Conservation (phyloP, 2,797 vertebrate species). For the Rhynchotus rufescens region DNA sequence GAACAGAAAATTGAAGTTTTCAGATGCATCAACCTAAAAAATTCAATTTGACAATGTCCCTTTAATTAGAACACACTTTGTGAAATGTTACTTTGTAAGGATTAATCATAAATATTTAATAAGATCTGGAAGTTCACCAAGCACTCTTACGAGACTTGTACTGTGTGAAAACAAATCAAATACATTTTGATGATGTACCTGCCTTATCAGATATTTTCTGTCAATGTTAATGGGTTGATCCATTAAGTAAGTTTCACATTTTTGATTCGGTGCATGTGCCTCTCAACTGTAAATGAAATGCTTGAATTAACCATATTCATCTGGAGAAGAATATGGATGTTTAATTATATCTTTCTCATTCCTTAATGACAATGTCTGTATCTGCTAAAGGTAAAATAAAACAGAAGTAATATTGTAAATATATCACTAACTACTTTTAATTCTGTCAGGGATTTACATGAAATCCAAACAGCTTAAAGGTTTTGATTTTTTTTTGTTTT, state of each 20-base stretch:
- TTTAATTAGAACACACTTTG: constrained; percentile 72
- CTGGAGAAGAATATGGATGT: background rate
- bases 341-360: constrained; percentile 1
- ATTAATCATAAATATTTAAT: constrained; percentile 78
- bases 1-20: constrained; percentile 19
- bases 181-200: constrained; percentile 49
- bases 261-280: constrained; percentile 14
- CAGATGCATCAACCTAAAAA: constrained; percentile 17
- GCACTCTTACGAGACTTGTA: constrained; percentile 48
- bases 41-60: constrained; percentile 56
- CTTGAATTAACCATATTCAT: background rate
- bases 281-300: background rate
- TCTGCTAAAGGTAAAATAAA: constrained; percentile 6
- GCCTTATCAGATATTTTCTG: constrained; percentile 43
- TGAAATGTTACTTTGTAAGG: constrained; percentile 67
- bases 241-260: background rate
- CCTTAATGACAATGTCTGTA: background rate
- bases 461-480: background rate
- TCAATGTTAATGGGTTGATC: constrained; percentile 28
- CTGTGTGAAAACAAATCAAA: constrained; percentile 61
- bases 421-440: background rate
- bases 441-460: background rate
- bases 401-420: background rate
- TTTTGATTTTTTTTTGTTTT: background rate
- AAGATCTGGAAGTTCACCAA: constrained; percentile 67